These are phyloP conservation scores for Hystrix cristata DNA, from an alignment of 2,113 vertebrate species.

Conservation along the genomic window DNA sequence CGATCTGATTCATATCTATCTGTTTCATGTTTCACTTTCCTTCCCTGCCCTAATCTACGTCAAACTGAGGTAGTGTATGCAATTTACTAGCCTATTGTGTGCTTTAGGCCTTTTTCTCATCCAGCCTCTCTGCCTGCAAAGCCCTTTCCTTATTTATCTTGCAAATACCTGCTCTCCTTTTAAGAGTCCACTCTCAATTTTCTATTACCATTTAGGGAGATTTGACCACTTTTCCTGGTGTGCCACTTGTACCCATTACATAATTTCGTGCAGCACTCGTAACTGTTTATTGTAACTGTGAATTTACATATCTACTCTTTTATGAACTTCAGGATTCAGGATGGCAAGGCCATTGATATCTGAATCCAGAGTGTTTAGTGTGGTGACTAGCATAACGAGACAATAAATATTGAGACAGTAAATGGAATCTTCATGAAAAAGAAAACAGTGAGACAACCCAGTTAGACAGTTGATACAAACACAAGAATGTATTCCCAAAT, in stretches of 20 bases:
- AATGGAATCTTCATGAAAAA: constrained; percentile 56
- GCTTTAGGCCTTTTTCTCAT: neutral
- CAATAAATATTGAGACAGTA: constrained; percentile 39
- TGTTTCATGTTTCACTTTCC: neutral
- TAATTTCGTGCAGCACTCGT: neutral
- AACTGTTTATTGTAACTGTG: neutral
- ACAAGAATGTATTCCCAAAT: constrained; percentile 51
- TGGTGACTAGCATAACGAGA: neutral
- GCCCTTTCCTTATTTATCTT: constrained; percentile 37
- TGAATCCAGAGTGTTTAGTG: constrained; percentile 17
- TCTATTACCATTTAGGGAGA: neutral
- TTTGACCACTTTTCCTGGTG: neutral
- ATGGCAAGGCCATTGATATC: constrained; percentile 51
- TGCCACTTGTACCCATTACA: neutral
- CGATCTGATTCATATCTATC: constrained; percentile 50
- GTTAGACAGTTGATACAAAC: constrained; percentile 56
- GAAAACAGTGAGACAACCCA: constrained; percentile 27
- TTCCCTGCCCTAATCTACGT: neutral
- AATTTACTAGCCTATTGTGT: neutral
- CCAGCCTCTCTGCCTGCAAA: constrained; percentile 17
- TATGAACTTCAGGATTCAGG: constrained; percentile 27
- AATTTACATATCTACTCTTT: constrained; percentile 37
- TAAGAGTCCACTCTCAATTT: constrained; percentile 27
- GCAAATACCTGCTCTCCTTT: neutral
- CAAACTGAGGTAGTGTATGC: constrained; percentile 18